Percentiles rank a stretch among this genome's conserved stretches.
Conservation (phyloP, 2,797 vertebrate species). For the Orestias chungarensis region DNA sequence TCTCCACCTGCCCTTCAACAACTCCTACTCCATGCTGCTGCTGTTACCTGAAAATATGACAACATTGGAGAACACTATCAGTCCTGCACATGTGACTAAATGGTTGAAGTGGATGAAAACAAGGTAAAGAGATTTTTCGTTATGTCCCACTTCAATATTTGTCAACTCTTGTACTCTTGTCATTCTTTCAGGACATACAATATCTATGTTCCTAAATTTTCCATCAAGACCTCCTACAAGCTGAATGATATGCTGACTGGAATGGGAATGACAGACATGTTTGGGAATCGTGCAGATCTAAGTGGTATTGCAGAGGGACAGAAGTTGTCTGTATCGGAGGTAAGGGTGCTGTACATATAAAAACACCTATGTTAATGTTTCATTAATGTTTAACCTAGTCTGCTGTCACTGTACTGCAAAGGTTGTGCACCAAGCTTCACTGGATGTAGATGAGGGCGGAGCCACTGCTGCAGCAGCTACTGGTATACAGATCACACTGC, state of each 20-base stretch:
- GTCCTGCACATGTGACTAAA: slow-evolving; percentile 63
- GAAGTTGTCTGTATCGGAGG: slow-evolving; percentile 68
- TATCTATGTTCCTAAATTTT: slow-evolving; percentile 77
- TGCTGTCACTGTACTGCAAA: slow-evolving; percentile 43
- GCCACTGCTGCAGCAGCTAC: slow-evolving; percentile 81
- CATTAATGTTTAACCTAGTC: not conserved
- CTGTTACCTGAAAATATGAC: slow-evolving; percentile 69
- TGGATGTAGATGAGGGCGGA: slow-evolving; percentile 88
- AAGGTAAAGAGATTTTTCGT: slow-evolving; percentile 45
- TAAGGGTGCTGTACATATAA: slow-evolving; percentile 30
- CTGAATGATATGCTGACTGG: slow-evolving; percentile 65
- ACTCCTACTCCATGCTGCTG: slow-evolving; percentile 77
- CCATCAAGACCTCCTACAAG: slow-evolving; percentile 73
- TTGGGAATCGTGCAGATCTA: slow-evolving; percentile 68
- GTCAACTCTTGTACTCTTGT: not conserved
- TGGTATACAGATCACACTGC: slow-evolving; percentile 66
- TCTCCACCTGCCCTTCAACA: slow-evolving; percentile 77
- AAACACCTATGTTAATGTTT: not conserved
- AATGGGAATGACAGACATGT: slow-evolving; percentile 81
- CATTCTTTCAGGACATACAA: slow-evolving; percentile 40
- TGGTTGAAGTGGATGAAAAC: slow-evolving; percentile 70
- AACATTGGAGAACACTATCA: slow-evolving; percentile 62
- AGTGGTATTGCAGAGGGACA: slow-evolving; percentile 67
- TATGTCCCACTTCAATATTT: not conserved
- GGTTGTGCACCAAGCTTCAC: slow-evolving; percentile 85